phyloP scores from a whole-genome alignment of 2,797 vertebrate species.

The Meriones psammophilus region DNA sequence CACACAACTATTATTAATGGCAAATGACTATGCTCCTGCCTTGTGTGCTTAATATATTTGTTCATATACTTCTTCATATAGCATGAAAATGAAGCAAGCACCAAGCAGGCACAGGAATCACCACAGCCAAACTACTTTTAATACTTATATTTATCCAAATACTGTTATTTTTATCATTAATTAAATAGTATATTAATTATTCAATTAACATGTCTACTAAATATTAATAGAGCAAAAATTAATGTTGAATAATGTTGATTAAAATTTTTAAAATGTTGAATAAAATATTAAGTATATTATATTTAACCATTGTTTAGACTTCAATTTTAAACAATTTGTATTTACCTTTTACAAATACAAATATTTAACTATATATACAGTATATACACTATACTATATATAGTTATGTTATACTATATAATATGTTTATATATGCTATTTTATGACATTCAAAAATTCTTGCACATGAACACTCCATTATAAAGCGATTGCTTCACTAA shows the following conservation, averaged over 20 bases:
- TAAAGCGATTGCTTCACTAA: neutral
- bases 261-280: neutral
- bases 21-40: no score
- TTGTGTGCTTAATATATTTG: neutral
- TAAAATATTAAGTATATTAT: neutral
- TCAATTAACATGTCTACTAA: neutral
- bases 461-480: neutral
- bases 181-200: neutral
- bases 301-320: neutral
- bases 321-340: neutral
- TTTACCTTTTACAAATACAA: neutral
- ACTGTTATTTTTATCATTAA: neutral
- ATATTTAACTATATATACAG: no score
- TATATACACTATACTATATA: neutral
- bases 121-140: neutral
- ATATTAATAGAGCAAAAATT: neutral
- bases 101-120: neutral
- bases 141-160: slow-evolving; percentile 1
- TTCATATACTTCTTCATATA: neutral
- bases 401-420: neutral
- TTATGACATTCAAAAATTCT: neutral
- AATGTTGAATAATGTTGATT: neutral
- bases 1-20: neutral
- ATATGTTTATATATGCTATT: neutral
- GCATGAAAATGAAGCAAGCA: neutral